Base-by-base conservation (phyloP, 2,113 vertebrate species). In the Mus spicilegus region DNA sequence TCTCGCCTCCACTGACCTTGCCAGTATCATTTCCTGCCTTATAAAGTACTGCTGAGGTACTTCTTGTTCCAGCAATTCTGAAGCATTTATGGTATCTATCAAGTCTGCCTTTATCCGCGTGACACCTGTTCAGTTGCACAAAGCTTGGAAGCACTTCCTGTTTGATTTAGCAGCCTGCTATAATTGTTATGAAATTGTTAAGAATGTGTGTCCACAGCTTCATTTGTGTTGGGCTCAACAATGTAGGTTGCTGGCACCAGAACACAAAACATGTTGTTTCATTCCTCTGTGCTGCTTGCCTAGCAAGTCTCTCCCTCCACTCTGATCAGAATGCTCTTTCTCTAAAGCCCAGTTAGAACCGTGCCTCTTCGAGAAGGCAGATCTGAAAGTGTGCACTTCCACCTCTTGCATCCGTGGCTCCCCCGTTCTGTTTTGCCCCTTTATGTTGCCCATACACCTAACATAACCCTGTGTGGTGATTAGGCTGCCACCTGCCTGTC, bases 11-110 rank as follows among this genome's bases (percentile, higher is more conserved):
- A 56, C 77, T 67, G 81, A 88, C 72, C 91, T 96, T 77, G 46
- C 33, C 20, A 42, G 81, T 67, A 77, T 96, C 91, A 95, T 95
- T 97, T 97, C 96, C 94, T 94, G 96, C n/a, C 94, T 84, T 77
- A 81, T 96, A 95, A 97, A 89, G 56, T 82, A 24, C 89, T 96
- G 63, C n/a, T 76, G 36, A 70, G 73, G 92, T 76, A 96, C 95
- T 96, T 77, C 88, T 93, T 94, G 96, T 97, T 86, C 86, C 82
- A 94, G 72, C 46, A 20, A 7, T 42, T 56, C 10, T 89, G 72
- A 92, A 97, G 90, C 86, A 89, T 95, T 90, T 89, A 86, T 78
- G 81, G 61, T 69, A 69, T 67, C 95, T 87, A 24, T 2, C 30
- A 58, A 42, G 54, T 65, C 95, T 88, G 80, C 63, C 65, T 88